phyloP scores from a whole-genome alignment of 2,113 vertebrate species.

The Emydura subglobosa region DNA sequence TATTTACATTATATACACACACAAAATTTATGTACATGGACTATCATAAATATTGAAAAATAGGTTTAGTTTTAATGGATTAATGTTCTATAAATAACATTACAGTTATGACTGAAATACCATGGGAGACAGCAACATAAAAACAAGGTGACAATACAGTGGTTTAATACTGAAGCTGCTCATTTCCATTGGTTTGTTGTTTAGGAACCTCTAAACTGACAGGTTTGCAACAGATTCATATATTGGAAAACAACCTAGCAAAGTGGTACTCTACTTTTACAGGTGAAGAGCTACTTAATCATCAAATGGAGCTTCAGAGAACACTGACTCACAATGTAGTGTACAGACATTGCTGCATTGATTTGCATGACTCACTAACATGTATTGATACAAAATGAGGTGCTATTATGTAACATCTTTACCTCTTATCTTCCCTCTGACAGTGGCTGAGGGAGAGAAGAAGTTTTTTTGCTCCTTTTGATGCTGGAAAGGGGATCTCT shows the following conservation, averaged over 20 bases:
- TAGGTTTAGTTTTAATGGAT: conserved; percentile 94
- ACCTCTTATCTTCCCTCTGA: background rate
- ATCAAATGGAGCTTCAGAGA: background rate
- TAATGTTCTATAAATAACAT: conserved; percentile 96
- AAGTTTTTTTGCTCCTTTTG: background rate
- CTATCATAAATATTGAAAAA: conserved; percentile 99
- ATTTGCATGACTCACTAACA: conserved; percentile 31
- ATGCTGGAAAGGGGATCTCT: conserved; percentile 12
- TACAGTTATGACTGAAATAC: conserved; percentile 88
- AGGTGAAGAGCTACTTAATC: conserved; percentile 44
- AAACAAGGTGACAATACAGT: conserved; percentile 82
- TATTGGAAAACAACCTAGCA: conserved; percentile 41
- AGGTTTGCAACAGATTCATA: conserved; percentile 25
- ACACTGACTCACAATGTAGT: background rate
- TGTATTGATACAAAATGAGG: background rate
- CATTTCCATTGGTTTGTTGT: conserved; percentile 67
- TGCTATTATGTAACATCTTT: background rate
- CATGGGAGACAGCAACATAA: conserved; percentile 89
- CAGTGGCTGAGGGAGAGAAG: background rate
- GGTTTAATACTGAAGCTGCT: conserved; percentile 85
- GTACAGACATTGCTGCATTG: conserved; percentile 55
- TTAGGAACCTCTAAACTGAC: conserved; percentile 60
- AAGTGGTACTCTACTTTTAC: conserved; percentile 69
- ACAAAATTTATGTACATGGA: conserved; percentile 85
- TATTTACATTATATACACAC: conserved; percentile 85